phyloP scores from a whole-genome alignment of 1,140 invertebrate genomes.

The Tetraneura akinire region DNA sequence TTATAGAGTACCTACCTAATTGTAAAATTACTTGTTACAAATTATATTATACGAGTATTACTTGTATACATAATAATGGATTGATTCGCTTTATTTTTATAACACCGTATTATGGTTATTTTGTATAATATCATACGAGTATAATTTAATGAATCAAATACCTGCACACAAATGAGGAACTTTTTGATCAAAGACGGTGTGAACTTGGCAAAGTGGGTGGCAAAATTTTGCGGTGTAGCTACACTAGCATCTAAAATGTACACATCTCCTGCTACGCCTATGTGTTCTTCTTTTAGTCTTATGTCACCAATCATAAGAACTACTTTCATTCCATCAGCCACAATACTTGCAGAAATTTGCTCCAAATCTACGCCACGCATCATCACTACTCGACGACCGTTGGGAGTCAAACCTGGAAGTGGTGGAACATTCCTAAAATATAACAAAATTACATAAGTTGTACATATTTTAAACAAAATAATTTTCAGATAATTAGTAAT shows the following conservation, averaged over 20 bases:
- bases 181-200: constrained; percentile 76
- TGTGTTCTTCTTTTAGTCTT: constrained; percentile 71
- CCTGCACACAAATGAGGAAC: constrained; percentile 78
- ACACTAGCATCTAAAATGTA: constrained; percentile 77
- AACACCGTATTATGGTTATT: too few relatives aligned
- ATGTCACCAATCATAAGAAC: constrained; percentile 81
- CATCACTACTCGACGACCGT: constrained; percentile 74
- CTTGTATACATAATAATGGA: too few relatives aligned
- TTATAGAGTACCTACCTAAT: too few relatives aligned
- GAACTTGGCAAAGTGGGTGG: constrained; percentile 74
- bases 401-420: constrained; percentile 74
- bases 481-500: too few relatives aligned
- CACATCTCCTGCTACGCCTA: constrained; percentile 78
- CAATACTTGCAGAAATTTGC: constrained; percentile 63
- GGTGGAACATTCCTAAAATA: constrained; percentile 70
- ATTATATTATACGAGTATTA: too few relatives aligned
- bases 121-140: too few relatives aligned
- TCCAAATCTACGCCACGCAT: constrained; percentile 67
- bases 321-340: constrained; percentile 74
- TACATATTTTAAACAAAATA: too few relatives aligned
- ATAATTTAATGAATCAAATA: constrained; percentile 54
- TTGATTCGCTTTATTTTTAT: too few relatives aligned
- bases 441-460: too few relatives aligned
- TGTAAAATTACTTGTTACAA: too few relatives aligned
- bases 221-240: constrained; percentile 72